Evolutionary conservation across 2,113 vertebrate species (phyloP), one percentile per base, ranked within the genome.

Genomic region (Scomber japonicus): DNA sequence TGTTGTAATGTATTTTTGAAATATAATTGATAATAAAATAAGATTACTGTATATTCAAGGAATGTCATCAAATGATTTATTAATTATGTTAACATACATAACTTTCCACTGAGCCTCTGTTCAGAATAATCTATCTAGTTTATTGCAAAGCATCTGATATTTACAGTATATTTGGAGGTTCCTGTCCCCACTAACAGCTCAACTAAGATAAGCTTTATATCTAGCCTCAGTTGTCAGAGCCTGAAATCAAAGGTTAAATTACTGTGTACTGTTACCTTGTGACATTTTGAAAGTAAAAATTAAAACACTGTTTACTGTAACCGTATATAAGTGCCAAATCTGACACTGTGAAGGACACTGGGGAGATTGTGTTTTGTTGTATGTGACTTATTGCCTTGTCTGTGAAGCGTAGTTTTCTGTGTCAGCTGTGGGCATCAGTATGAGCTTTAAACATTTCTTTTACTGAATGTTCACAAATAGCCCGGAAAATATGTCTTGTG

Each of bases 351-450:
- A 68, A 67, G 62, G 75, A 63, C 71, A 51, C n/a, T 31, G 21
- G 60, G 49, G n/a, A 51, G 63, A 85, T 73, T 50, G 60, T 45
- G 40, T 51, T 61, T 62, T 66, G 35, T 53, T 69, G 53, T 21
- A 57, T 61, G 30, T 17, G 3, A 75, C 64, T 71, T 80, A 59
- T 75, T 64, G 51, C 17, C 50, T 64, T 56, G 66, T 80, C 30
- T 75, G 51, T 57, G 46, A 76, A 9, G 63, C 13, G 54, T 16
- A 64, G 50, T 73, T 83, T 71, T 69, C 0, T 2, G 61, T 68
- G 40, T 80, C 63, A 69, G 59, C 66, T 65, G 17, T 53, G 3
- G 61, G 65, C 64, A 69, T 79, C 64, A 79, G 35, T 53, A 45
- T 77, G 35, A 44, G 45, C 44, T 54, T 74, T 80, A 40, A 40